Base-by-base conservation (phyloP, 1,140 invertebrate genomes). In the Apocrypta bakeri region DNA sequence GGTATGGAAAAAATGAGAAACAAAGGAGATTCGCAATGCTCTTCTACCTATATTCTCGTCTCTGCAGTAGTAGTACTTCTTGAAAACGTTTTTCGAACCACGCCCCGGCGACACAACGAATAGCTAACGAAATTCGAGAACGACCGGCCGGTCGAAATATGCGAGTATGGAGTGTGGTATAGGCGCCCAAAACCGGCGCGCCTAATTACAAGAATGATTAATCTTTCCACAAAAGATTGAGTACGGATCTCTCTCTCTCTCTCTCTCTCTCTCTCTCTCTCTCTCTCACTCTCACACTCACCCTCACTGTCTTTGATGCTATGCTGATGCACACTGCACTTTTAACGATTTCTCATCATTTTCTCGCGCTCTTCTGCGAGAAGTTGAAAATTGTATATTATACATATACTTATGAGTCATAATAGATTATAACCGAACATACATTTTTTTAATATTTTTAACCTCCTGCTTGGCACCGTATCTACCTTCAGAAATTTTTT, bases 41-140 rank as follows among this genome's bases (percentile, higher is more conserved):
- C 73, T 82, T 85, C 79, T 64, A 56, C 21, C 27, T 24, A 33
- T 29, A 33, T 24, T 66, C 73, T 77, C 64, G 7, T 21, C 17
- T 81, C 80, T 83, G 82, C 78, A 69, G 69, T 33, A 40, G n/a
- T 68, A 37, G 33, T 37, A 2, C 66, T 76, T 76, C 48, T 84
- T 31, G 8, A 40, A n/a, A 77, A 17, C 42, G 72, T 75, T 84
- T 84, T 84, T 81, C 33, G 37, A 31, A 80, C 87, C 88, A 88
- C 88, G 88, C 87, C 88, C 86, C 86, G 88, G 87, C 87, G 87
- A 84, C 87, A 82, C 64, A 76, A 66, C 68, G 33, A 79, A 79
- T 85, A 82, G 11, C 40, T 84, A 77, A 84, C 74, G 85, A 88
- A 89, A 89, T 87, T 88, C 81, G 87, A 89, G 71, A 31, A 75